A percentile compares a stretch with the other conserved stretches of the same genome.
Evolutionary conservation across 2,888 invertebrate genomes (phyloP).

Genomic region (Heliconius aoede): DNA sequence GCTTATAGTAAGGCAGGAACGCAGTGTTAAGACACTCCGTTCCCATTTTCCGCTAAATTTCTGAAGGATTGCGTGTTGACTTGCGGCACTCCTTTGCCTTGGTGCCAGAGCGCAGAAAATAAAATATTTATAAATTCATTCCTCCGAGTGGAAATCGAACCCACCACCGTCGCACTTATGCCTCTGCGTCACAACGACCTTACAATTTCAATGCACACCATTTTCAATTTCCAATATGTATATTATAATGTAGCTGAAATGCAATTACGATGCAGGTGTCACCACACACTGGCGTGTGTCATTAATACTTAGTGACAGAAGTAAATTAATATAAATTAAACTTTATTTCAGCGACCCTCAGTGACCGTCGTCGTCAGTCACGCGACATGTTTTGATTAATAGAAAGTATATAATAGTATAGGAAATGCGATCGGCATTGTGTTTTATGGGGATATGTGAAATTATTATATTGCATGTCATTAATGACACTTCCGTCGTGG

Average conservation of each 20-base stretch:
- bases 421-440: constrained; percentile 3
- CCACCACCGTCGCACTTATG: too few relatives aligned
- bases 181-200: too few relatives aligned
- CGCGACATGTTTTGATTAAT: constrained; percentile 6
- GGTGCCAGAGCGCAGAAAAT: too few relatives aligned
- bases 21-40: too few relatives aligned
- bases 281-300: constrained; percentile 18
- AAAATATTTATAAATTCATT: too few relatives aligned
- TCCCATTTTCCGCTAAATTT: too few relatives aligned
- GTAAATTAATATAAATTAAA: constrained; percentile 12
- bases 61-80: too few relatives aligned
- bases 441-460: neutral
- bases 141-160: too few relatives aligned
- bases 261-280: constrained; percentile 17
- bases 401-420: neutral
- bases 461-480: neutral
- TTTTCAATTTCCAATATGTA: neutral
- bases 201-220: neutral
- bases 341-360: constrained; percentile 4
- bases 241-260: neutral
- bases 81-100: too few relatives aligned
- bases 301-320: neutral
- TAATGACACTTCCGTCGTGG: neutral
- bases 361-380: neutral
- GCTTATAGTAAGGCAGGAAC: too few relatives aligned